These are phyloP conservation scores for Rhopilema esculentum DNA, from an alignment of 30 jellyfish, hydroid and myxozoan species.

Conservation along the genomic window DNA sequence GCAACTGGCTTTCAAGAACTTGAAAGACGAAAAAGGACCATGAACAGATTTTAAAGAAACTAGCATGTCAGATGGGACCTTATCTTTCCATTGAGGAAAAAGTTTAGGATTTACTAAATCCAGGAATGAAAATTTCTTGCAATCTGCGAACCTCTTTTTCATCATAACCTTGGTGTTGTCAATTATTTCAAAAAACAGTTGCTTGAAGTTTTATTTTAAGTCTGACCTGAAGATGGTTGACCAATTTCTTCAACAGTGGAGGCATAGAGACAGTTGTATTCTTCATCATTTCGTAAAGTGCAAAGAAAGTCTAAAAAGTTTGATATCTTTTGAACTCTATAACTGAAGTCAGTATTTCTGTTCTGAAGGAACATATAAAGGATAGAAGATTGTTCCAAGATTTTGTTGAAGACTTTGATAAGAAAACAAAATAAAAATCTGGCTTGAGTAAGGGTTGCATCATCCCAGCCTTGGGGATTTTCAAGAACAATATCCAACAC, in stretches of 20 bases:
- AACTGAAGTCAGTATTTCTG: constrained; percentile 36
- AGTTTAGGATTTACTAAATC: constrained; percentile 49
- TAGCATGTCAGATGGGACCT: constrained; percentile 17
- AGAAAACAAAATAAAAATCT: constrained; percentile 49
- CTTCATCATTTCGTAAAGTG: constrained; percentile 5
- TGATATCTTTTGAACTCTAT: constrained; percentile 15
- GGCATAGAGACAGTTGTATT: background rate
- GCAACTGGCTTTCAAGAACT: constrained; percentile 30
- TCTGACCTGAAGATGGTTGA: constrained; percentile 21
- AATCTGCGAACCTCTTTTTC: constrained; percentile 37
- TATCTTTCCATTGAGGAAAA: constrained; percentile 18
- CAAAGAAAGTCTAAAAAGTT: background rate
- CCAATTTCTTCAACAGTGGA: constrained; percentile 21
- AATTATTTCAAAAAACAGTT: constrained; percentile 27
- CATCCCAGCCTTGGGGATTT: constrained; percentile 56
- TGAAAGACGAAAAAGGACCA: constrained; percentile 9
- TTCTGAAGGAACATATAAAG: constrained; percentile 41
- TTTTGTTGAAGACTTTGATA: constrained; percentile 25
- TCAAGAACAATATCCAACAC: constrained; percentile 35
- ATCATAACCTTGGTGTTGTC: constrained; percentile 55
- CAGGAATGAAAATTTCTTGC: constrained; percentile 27
- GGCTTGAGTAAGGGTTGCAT: constrained; percentile 49
- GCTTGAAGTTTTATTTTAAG: constrained; percentile 21
- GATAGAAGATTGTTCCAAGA: constrained; percentile 35
- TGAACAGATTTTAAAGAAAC: constrained; percentile 4